Evolutionary conservation across 2,888 invertebrate species (phyloP).

Genomic region (Eupithecia subfuscata): DNA sequence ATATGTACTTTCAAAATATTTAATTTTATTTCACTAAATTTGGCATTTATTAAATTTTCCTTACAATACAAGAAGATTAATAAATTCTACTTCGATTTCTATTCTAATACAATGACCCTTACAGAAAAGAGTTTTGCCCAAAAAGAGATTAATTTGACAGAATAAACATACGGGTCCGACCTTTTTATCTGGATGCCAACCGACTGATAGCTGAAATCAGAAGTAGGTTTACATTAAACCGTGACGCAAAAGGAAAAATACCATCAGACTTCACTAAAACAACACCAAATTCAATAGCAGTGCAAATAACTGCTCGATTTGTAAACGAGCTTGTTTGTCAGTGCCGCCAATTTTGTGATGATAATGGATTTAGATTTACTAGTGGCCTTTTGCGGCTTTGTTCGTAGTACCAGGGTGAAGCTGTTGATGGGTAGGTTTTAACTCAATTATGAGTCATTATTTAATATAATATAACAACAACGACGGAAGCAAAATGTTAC

Average conservation of each 20-base stretch:
- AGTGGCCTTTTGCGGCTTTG: background rate
- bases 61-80: too few species aligned
- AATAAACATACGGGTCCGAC: background rate
- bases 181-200: background rate
- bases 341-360: slow-evolving; percentile 36
- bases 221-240: background rate
- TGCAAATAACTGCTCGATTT: slow-evolving; percentile 42
- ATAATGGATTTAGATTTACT: slow-evolving; percentile 31
- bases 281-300: slow-evolving; percentile 40
- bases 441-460: too few species aligned
- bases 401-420: background rate
- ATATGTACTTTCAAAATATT: too few species aligned
- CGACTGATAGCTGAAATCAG: background rate
- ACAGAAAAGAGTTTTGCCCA: too few species aligned
- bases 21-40: too few species aligned
- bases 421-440: background rate
- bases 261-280: slow-evolving; percentile 34
- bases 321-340: slow-evolving; percentile 43
- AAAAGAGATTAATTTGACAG: background rate
- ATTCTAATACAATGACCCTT: too few species aligned
- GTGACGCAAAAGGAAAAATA: slow-evolving; percentile 40
- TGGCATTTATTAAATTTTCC: too few species aligned
- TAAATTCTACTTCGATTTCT: too few species aligned
- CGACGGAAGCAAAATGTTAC: background rate
- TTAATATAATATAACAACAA: background rate